Evolutionary conservation across 2,797 vertebrate species (phyloP), one percentile per base, ranked within the genome.

Genomic region (Gouania willdenowi): DNA sequence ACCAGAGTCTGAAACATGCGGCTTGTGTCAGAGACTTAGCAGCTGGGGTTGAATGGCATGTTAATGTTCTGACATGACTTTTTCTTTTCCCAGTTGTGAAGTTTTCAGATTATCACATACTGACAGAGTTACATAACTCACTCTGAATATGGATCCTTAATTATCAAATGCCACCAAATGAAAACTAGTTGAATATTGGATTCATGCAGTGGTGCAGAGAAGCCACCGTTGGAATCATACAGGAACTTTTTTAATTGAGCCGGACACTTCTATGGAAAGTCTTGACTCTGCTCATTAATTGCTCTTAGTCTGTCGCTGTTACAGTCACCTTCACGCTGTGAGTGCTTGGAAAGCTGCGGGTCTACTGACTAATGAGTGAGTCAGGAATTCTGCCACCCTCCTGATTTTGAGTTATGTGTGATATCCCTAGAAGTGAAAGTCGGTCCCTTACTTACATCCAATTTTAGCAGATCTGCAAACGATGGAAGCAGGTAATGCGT

Each of bases 241-340:
- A 1, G 32, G 33, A 45, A 53, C 54, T 42, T 42, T n/a, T 75
- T 71, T 74, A 75, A 81, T 73, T 35, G 37, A 59, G 30, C 27
- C 58, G 22, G 85, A 77, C 75, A 64, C 56, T 39, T 45, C 42
- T 37, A 45, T 70, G 84, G 83, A 86, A 84, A 83, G 75, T 80
- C 74, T 47, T 76, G 75, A 84, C 70, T n/a, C 69, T 54, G 44
- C 46, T 66, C 62, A 71, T 66, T 85, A 79, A 80, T 84, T 72
- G 55, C 70, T 66, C 49, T 46, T 37, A 38, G 24, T 51, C 69
- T 70, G 67, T 16, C 65, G 83, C 71, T 65, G 66, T 72, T 81
- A 69, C 75, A 77, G 83, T 87, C 86, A 81, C 66, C 62, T 68
- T 75, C 71, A 85, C 81, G 59, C 75, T 66, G 80, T 66, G 71